Base-by-base conservation (phyloP, 2,113 vertebrate species). In the Chaetodon auriga region DNA sequence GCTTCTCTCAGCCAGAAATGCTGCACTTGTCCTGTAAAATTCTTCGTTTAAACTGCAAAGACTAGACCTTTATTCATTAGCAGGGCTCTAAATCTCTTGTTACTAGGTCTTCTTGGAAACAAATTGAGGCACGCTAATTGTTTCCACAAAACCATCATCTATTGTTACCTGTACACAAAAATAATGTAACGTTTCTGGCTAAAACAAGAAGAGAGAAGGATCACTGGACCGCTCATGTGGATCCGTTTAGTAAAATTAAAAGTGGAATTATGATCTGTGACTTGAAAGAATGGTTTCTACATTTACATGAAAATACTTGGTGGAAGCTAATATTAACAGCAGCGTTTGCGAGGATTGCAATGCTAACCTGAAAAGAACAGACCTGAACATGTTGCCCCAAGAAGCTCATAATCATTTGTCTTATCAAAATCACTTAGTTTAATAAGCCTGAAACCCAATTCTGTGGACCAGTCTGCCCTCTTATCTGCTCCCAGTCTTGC, bases 401-500 rank as follows among this genome's bases (percentile, higher is more conserved):
- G 13, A 45, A 55, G 64, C 18, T 23, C 13, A 19, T 43, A 7
- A 36, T 19, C 45, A 55, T 48, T 10, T 0, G 8, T 36, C 72
- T 72, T 13, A 21, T 6, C 23, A 35, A 21, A 38, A 74, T 57
- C 41, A 61, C 46, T 54, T 25, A 41, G 13, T 64, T 55, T 4
- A 3, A 63, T 58, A 43, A 57, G 43, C 16, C 45, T 36, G 45
- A 13, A 23, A 38, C 10, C 35, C 15, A 41, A 38, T 60, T 61
- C 68, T 45, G 12, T 41, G 60, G 38, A 81, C 55, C 68, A 68
- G 55, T 43, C 35, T 75, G 43, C 25, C 51, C 21, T 62, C 46
- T 69, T 60, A 65, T 78, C 77, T 61, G 64, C 61, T 74, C 41
- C 45, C 53, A 18, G 19, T 35, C 68, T 51, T 14, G 48, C 43